phyloP scores from a whole-genome alignment of 2,888 invertebrate genomes.

The Dolichopus griseipennis region DNA sequence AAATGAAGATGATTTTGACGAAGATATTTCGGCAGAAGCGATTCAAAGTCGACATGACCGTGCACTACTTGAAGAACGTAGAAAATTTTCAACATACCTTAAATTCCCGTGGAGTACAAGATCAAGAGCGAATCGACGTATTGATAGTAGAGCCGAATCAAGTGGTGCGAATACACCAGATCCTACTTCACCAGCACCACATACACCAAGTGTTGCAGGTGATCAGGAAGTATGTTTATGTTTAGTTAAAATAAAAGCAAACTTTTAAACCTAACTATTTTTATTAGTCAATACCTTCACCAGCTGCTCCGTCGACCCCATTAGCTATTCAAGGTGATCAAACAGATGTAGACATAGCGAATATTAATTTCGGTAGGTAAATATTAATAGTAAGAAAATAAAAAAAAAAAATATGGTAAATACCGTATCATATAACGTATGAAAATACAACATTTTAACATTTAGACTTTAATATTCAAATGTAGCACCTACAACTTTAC shows the following conservation, averaged over 20 bases:
- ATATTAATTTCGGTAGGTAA: constrained; percentile 27
- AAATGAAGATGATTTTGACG: constrained; percentile 45
- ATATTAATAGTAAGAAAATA: not conserved
- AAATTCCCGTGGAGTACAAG: constrained; percentile 44
- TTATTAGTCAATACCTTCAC: constrained; percentile 40
- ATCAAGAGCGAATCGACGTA: constrained; percentile 54
- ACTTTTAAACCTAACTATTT: constrained; percentile 11
- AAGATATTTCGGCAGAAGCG: constrained; percentile 72
- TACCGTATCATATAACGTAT: too few relatives aligned
- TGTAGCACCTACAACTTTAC: not conserved
- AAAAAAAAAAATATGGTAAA: constrained; percentile 20
- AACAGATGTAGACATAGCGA: not conserved
- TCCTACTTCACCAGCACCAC: constrained; percentile 52
- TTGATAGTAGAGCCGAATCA: constrained; percentile 59
- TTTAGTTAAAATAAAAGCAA: not conserved
- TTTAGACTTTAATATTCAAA: not conserved
- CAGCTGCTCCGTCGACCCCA: constrained; percentile 33
- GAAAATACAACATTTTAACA: not conserved
- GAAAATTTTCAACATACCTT: constrained; percentile 48
- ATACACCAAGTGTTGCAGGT: constrained; percentile 31
- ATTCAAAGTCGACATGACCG: constrained; percentile 64
- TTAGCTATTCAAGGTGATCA: constrained; percentile 24
- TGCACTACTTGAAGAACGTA: constrained; percentile 58
- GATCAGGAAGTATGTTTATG: constrained; percentile 36
- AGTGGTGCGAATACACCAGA: constrained; percentile 69